A percentile compares a stretch with the other conserved stretches of the same genome.
These are phyloP conservation scores for Drosophila austrosaltans DNA, from an alignment of 2,888 invertebrate species.

Conservation along the genomic window DNA sequence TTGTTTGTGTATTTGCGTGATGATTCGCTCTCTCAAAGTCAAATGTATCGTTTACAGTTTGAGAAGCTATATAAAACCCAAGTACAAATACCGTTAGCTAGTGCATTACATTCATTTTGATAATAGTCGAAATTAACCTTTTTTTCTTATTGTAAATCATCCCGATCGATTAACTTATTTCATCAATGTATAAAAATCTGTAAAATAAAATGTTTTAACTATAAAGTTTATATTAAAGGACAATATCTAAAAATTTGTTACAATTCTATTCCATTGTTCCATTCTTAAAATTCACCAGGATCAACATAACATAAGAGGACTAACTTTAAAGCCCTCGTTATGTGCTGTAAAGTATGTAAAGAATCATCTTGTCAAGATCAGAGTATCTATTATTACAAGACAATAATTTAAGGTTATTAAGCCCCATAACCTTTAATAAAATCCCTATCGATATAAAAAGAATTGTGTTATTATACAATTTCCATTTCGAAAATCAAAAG, in stretches of 20 bases:
- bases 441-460: not conserved
- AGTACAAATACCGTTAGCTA: not conserved
- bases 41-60: slow-evolving; percentile 47
- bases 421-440: not conserved
- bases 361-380: no score
- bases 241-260: not conserved
- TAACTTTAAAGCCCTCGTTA: no score
- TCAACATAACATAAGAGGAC: no score
- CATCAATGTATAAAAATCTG: not conserved
- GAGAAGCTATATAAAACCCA: slow-evolving; percentile 8
- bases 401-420: no score
- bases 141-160: not conserved
- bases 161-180: not conserved
- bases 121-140: not conserved
- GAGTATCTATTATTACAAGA: no score
- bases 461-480: no score
- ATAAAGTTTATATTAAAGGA: not conserved
- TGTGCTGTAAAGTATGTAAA: no score
- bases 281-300: no score
- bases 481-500: not conserved
- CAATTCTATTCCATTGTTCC: no score
- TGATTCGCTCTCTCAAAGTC: slow-evolving; percentile 30
- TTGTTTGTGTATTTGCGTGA: slow-evolving; percentile 20
- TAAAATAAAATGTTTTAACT: not conserved
- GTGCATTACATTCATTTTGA: not conserved